Evolutionary conservation across 2,113 vertebrate genomes (phyloP), one percentile per base, ranked within the genome.

Genomic region (Baryphthengus martii): DNA sequence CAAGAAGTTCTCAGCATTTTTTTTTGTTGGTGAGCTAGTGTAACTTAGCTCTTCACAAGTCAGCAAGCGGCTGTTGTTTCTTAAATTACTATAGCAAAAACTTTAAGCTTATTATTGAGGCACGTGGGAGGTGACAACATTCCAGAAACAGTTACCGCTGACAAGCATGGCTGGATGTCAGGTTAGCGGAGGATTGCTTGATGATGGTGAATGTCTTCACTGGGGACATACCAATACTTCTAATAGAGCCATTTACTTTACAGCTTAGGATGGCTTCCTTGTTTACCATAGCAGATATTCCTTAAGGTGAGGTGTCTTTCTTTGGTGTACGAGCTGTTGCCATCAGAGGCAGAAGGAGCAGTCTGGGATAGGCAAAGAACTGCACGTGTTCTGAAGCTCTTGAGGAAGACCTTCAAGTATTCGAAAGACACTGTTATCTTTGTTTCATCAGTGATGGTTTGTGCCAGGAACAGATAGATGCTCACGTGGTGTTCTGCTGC

Each of bases 351-450:
- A 72, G 65, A 72, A 87, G 37, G 47, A 79, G 16, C 44, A 25
- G 31, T 79, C 37, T 65, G 58, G 53, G 28, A 8, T n/a, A 45
- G 45, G 13, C 52, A 58, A 58, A 87, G 47, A 47, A 65, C 19
- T 49, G 28, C 3, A 1, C 0, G 0, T 66, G 52, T 44, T 67
- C 53, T 1, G 7, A 23, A 78, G 40, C 37, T 89, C 4, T 1
- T 61, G 40, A 23, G 28, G 24, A 42, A 72, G 68, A 89, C 40
- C 13, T 85, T 80, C 23, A 61, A 44, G 40, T 28, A 14, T 58
- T 68, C 2, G 7, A 73, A 91, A 75, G 39, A 25, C 19, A 2
- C 40, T 56, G 23, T 49, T 78, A 9, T 56, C 35, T 72, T 70
- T 14, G 12, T 39, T n/a, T 74, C 10, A 17, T 61, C 0, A 1